A percentile compares a stretch with the other conserved stretches of the same genome.
phyloP scores from a whole-genome alignment of 2,113 vertebrate species.

The Synodontis membranacea region DNA sequence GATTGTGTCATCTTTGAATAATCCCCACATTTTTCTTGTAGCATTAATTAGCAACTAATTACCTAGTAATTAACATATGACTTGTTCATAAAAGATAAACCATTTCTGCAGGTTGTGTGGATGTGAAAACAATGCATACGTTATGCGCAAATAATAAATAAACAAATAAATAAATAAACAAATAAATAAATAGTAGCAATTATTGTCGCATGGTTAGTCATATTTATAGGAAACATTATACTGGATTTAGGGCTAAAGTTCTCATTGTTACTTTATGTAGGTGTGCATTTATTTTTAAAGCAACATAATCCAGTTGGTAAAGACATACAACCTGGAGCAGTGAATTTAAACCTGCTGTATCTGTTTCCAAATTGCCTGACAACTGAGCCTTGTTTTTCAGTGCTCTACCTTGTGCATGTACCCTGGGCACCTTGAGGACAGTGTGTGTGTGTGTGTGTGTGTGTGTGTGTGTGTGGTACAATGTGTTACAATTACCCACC shows the following conservation, averaged over 20 bases:
- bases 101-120: background rate
- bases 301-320: constrained; percentile 1
- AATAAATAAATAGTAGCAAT: background rate
- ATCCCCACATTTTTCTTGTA: background rate
- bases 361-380: constrained; percentile 36
- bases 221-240: background rate
- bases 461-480: background rate
- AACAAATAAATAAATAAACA: too few relatives aligned
- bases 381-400: constrained; percentile 20
- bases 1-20: background rate
- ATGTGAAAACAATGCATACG: background rate
- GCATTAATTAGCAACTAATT: background rate
- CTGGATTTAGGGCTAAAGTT: background rate
- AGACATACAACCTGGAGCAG: background rate
- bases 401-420: constrained; percentile 38
- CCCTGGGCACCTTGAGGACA: constrained; percentile 32
- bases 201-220: background rate
- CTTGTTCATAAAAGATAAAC: background rate
- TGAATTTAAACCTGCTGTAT: background rate
- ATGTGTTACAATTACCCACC: constrained; percentile 21
- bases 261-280: background rate
- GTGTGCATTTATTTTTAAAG: constrained; percentile 5
- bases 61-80: background rate
- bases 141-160: background rate
- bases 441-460: background rate